Percentiles rank a stretch among this genome's conserved stretches.
phyloP scores from a whole-genome alignment of 2,113 vertebrate species.

The Chroicocephalus ridibundus region DNA sequence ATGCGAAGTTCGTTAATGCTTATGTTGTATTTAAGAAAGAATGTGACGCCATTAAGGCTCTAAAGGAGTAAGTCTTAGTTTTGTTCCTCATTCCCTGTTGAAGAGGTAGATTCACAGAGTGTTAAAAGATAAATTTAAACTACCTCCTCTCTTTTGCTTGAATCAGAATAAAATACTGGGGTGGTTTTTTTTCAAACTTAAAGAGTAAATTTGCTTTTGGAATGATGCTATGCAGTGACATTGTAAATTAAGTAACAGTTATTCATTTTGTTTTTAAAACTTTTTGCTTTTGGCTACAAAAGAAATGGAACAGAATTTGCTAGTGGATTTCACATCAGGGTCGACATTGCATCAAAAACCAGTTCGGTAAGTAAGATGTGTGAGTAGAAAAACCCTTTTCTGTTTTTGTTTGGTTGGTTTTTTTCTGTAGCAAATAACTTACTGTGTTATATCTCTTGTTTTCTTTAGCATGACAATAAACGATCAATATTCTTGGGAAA shows the following conservation, averaged over 20 bases:
- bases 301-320: conserved; percentile 90
- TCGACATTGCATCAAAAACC: conserved; percentile 80
- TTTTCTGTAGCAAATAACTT: neutral
- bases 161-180: neutral
- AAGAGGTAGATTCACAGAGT: neutral
- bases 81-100: neutral
- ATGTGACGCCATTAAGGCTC: conserved; percentile 72
- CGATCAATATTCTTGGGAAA: conserved; percentile 92
- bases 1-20: conserved; percentile 86
- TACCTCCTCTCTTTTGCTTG: neutral
- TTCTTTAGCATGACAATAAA: conserved; percentile 86
- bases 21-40: conserved; percentile 92
- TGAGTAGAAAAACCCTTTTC: neutral
- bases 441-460: neutral
- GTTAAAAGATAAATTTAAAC: neutral
- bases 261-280: neutral
- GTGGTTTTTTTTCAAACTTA: neutral
- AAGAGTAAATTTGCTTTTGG: neutral
- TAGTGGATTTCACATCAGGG: conserved; percentile 84
- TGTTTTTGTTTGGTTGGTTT: neutral
- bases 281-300: neutral
- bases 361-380: conserved; percentile 69
- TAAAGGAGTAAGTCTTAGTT: conserved; percentile 78
- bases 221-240: neutral
- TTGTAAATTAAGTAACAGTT: neutral